Conservation (phyloP, 92 coral and sea anemone species). For the Epizoanthus ramosus region DNA sequence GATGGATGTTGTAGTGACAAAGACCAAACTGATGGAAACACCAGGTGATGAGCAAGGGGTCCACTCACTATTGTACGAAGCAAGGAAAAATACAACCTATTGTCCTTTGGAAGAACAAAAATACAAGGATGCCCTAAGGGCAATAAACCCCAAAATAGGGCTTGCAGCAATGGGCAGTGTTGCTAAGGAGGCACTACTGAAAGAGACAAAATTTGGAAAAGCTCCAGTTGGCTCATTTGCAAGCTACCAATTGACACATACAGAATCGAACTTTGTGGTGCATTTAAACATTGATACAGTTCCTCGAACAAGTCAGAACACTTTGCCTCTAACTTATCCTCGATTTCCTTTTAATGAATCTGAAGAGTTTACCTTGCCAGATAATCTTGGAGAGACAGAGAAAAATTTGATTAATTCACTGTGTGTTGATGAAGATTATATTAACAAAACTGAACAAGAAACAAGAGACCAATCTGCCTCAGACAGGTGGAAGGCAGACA, state of each 20-base stretch:
- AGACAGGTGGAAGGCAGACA: constrained; percentile 50
- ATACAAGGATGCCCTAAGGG: constrained; percentile 39
- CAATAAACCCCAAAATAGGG: constrained; percentile 55
- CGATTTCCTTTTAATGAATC: constrained; percentile 14
- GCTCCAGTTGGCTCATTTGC: constrained; percentile 45
- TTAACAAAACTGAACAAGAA: background rate
- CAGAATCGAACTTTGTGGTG: constrained; percentile 47
- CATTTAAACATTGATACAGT: constrained; percentile 9
- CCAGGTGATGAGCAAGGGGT: constrained; percentile 34
- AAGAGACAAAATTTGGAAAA: constrained; percentile 53
- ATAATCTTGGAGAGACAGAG: background rate
- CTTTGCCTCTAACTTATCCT: constrained; percentile 10
- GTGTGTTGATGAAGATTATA: background rate
- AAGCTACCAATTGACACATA: constrained; percentile 43
- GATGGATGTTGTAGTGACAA: constrained; percentile 48
- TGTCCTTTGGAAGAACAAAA: background rate
- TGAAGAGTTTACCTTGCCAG: background rate
- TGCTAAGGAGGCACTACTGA: constrained; percentile 9
- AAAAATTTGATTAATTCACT: background rate
- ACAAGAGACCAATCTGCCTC: constrained; percentile 41
- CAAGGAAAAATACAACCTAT: background rate
- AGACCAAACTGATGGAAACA: constrained; percentile 46
- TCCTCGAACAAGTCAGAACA: background rate
- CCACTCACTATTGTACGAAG: constrained; percentile 54
- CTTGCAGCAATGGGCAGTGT: constrained; percentile 28